Evolutionary conservation across 2,113 vertebrate species (phyloP).

Genomic region (Nematolebias whitei): DNA sequence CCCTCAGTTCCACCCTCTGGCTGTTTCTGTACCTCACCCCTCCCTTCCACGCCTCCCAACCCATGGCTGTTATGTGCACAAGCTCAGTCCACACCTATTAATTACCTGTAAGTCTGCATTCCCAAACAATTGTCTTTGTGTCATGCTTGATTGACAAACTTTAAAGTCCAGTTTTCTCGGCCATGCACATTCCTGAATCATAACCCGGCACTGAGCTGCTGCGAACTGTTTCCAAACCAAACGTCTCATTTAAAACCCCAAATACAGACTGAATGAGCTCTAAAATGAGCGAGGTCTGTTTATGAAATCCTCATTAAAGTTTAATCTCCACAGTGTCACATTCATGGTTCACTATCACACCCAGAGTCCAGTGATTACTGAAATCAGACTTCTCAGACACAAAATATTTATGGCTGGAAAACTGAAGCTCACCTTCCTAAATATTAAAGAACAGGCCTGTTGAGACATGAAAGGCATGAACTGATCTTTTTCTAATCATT

Average conservation of each 20-base stretch:
- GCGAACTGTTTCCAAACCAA: conserved; percentile 19
- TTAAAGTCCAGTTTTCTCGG: conserved; percentile 5
- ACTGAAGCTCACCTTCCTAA: conserved; percentile 1
- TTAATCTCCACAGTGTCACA: conserved; percentile 35
- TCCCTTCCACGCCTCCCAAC: conserved; percentile 59
- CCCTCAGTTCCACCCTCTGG: conserved; percentile 66
- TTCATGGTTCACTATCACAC: conserved; percentile 33
- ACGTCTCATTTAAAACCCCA: conserved; percentile 7
- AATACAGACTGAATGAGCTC: conserved; percentile 8
- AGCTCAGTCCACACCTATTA: conserved; percentile 53
- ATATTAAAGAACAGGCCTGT: conserved; percentile 39
- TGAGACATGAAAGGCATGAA: conserved; percentile 35
- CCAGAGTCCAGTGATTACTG: conserved; percentile 14
- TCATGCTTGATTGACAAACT: conserved; percentile 21
- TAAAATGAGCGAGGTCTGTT: conserved; percentile 22
- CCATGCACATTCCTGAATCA: conserved; percentile 5
- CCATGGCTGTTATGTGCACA: conserved; percentile 49
- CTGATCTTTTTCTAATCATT: conserved; percentile 17
- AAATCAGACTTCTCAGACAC: conserved; percentile 16
- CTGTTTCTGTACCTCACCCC: conserved; percentile 55
- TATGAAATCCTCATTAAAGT: conserved; percentile 41
- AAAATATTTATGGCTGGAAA: conserved; percentile 8
- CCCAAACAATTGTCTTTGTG: conserved; percentile 36
- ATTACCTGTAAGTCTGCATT: conserved; percentile 74
- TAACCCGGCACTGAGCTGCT: neutral